phyloP scores from a whole-genome alignment of 2,888 invertebrate genomes.

The Galerucella nymphaeae region DNA sequence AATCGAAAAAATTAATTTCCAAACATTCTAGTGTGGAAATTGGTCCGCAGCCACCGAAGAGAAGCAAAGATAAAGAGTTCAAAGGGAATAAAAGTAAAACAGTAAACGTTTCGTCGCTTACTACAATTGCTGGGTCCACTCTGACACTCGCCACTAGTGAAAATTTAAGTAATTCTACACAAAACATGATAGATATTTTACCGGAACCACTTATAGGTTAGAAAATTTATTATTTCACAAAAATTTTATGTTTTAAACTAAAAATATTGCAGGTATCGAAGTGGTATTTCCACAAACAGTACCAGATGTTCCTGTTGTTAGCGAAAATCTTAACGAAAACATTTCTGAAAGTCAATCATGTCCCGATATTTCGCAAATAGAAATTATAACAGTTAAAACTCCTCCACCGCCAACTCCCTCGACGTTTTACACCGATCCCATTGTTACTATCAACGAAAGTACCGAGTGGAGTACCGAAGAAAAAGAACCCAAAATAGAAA shows the following conservation, averaged over 20 bases:
- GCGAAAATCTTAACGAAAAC: slow-evolving; percentile 9
- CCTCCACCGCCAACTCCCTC: slow-evolving; percentile 48
- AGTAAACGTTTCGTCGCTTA: slow-evolving; percentile 40
- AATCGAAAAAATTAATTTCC: not conserved
- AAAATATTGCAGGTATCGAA: slow-evolving; percentile 11
- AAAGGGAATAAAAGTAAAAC: slow-evolving; percentile 71
- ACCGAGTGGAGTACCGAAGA: slow-evolving; percentile 15
- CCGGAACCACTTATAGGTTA: slow-evolving; percentile 45
- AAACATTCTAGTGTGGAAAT: slow-evolving; percentile 60
- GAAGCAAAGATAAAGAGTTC: slow-evolving; percentile 70
- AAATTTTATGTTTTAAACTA: not conserved
- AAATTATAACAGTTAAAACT: slow-evolving; percentile 52
- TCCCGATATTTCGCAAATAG: slow-evolving; percentile 14
- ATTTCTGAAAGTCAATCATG: slow-evolving; percentile 13
- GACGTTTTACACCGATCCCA: slow-evolving; percentile 44
- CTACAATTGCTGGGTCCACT: slow-evolving; percentile 35
- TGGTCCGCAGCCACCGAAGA: slow-evolving; percentile 66
- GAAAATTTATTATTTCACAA: not conserved
- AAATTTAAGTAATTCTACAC: slow-evolving; percentile 31
- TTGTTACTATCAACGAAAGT: slow-evolving; percentile 17
- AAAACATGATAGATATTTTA: slow-evolving; percentile 36
- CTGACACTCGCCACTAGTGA: slow-evolving; percentile 42
- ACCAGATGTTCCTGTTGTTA: not conserved
- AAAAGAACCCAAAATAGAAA: slow-evolving; percentile 26
- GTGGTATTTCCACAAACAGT: not conserved